Conservation (phyloP, 2,888 invertebrate species). For the Dryocosmus kuriphilus region DNA sequence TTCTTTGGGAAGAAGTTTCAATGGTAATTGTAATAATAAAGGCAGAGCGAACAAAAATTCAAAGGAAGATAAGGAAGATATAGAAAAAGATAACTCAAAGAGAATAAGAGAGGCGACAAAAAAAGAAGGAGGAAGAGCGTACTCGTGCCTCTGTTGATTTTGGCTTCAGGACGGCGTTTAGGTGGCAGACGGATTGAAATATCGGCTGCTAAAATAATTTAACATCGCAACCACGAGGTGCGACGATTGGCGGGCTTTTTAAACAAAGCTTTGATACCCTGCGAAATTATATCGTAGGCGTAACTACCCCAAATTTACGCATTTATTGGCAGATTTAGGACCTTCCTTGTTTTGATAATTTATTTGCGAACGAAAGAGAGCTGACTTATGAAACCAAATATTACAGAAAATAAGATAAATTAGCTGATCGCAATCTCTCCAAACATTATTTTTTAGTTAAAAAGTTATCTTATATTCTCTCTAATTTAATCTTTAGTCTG, state of each 20-base stretch:
- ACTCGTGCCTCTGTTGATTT: slow-evolving; percentile 69
- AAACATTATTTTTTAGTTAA: too few relatives aligned
- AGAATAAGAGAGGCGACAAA: slow-evolving; percentile 47
- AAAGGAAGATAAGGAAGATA: slow-evolving; percentile 15
- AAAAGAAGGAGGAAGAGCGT: slow-evolving; percentile 51
- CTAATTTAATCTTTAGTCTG: too few relatives aligned
- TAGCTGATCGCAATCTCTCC: neutral
- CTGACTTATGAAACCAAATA: slow-evolving; percentile 2
- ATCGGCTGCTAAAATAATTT: slow-evolving; percentile 77
- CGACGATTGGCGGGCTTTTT: slow-evolving; percentile 63
- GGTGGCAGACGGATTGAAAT: slow-evolving; percentile 75
- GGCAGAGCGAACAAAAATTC: neutral
- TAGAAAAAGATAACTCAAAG: slow-evolving; percentile 52
- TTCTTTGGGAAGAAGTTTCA: neutral
- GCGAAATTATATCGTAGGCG: slow-evolving; percentile 33
- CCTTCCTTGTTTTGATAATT: slow-evolving; percentile 10
- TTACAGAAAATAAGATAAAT: neutral
- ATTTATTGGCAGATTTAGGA: slow-evolving; percentile 47
- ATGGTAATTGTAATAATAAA: neutral
- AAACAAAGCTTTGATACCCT: slow-evolving; percentile 56
- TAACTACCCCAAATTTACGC: slow-evolving; percentile 42
- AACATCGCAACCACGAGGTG: slow-evolving; percentile 62
- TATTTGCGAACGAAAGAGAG: slow-evolving; percentile 6
- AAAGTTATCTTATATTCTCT: too few relatives aligned
- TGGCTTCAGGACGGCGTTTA: slow-evolving; percentile 71